Base-by-base conservation (phyloP, 1,140 invertebrate species). In the Ericerus pela region DNA sequence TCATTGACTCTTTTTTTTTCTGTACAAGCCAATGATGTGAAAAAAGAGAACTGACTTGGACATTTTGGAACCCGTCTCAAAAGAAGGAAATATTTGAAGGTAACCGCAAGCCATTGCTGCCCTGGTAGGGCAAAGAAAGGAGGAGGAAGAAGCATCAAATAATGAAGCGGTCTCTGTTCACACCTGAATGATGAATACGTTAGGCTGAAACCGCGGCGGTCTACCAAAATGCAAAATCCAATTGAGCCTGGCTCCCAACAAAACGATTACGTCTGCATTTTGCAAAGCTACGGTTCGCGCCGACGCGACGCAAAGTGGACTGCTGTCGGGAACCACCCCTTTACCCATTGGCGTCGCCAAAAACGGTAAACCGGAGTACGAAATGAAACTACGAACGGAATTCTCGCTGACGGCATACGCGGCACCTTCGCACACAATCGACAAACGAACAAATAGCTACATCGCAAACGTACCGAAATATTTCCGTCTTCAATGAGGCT, bases 221-320 rank as follows among this genome's bases (percentile, higher is more conserved):
- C 80, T 77, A 11, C 93, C 94, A 73, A 96, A 98, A 72, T 98
- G 94, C 30, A 98, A 72, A 69, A 97, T 97, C 94, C 94, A 97
- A 71, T 98, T 98, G 1, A 96, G 73, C 56, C 93, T 73, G 1
- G 92, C 93, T 2, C 94, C 94, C 16, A 96, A 68, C 14, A 97
- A 69, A 2, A 98, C 60, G 6, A 97, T 77, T 0, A 92, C 82
- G 69, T 97, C 94, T 20, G 90, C 85, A 60, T 91, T 76, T 61
- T 84, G 79, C 22, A 97, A 71, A 12, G 89, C 93, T 27, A 77
- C 65, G 0, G 93, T 94, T 58, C 94, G 76, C 1, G 92, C 91
- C 16, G 88, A 78, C 2, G 82, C 79, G 2, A 96, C 84, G 69
- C 86, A 90, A 56, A 79, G 74, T 1, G 69, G 58, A 60, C 89